Conservation (phyloP, 53 echinoderm and acorn worm genomes). For the Echinarachnius parma region DNA sequence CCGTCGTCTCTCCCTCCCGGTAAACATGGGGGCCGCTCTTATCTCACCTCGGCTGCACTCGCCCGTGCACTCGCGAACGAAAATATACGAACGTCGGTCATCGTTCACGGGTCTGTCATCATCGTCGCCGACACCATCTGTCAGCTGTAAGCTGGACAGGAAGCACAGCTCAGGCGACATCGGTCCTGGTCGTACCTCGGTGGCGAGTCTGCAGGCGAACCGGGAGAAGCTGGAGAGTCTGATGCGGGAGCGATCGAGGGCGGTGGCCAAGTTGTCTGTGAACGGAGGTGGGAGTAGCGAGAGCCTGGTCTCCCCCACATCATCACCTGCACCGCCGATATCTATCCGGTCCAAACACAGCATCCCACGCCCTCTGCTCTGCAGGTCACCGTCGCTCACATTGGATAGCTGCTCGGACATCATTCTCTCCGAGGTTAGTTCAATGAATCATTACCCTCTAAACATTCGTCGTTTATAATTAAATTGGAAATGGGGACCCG, state of each 20-base stretch:
- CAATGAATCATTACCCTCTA: too few relatives aligned
- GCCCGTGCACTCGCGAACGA: too few relatives aligned
- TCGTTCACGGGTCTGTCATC: background rate
- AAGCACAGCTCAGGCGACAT: background rate
- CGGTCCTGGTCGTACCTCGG: background rate
- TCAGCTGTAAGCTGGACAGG: background rate
- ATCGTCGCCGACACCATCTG: background rate
- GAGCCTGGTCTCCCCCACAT: background rate
- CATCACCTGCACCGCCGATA: constrained; percentile 1
- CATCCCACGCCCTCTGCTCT: background rate
- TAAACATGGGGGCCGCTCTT: background rate
- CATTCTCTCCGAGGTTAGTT: constrained; percentile 2
- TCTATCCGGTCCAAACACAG: constrained; percentile 21
- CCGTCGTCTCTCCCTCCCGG: constrained; percentile 17
- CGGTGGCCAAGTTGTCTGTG: constrained; percentile 8
- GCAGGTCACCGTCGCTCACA: background rate
- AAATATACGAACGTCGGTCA: background rate
- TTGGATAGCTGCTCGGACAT: constrained; percentile 4
- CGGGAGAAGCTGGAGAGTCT: constrained; percentile 18
- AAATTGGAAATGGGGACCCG: too few relatives aligned
- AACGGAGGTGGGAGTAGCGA: constrained; percentile 10
- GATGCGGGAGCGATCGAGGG: constrained; percentile 28
- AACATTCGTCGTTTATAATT: too few relatives aligned
- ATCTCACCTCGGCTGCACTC: background rate
- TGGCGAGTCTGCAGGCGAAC: constrained; percentile 16